Conservation (phyloP, 2,888 invertebrate species). For the Ormyrus thymus region DNA sequence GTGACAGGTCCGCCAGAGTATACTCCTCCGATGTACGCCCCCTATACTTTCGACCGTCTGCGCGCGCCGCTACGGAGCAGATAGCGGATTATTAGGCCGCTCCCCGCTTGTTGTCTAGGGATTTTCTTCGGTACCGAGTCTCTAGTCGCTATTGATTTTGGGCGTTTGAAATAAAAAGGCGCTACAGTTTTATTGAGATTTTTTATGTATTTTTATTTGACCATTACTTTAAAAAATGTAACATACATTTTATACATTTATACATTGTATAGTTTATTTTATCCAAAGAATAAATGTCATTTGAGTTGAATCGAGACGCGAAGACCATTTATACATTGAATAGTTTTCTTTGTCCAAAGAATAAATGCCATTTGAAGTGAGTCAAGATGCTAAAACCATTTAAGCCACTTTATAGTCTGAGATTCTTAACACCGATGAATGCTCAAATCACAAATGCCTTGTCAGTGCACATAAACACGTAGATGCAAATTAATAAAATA, state of each 20-base stretch:
- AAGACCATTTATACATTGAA: conserved; percentile 4
- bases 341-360: conserved; percentile 32
- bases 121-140: neutral
- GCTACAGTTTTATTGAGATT: neutral
- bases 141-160: neutral
- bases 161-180: neutral
- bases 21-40: conserved; percentile 38
- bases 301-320: conserved; percentile 26
- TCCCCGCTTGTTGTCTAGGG: neutral
- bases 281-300: conserved; percentile 47
- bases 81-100: neutral
- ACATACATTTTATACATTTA: conserved; percentile 56
- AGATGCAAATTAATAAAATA: conserved; percentile 44
- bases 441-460: conserved; percentile 33
- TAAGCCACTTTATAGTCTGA: conserved; percentile 44
- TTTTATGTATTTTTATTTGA: conserved; percentile 34
- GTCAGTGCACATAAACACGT: conserved; percentile 30
- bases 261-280: conserved; percentile 45
- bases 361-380: conserved; percentile 45
- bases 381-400: conserved; percentile 21
- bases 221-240: conserved; percentile 53
- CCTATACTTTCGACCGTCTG: neutral
- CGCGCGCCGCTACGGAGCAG: no score
- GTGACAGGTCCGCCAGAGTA: conserved; percentile 17
- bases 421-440: conserved; percentile 13